These are phyloP conservation scores for Lepisosteus oculatus DNA, from an alignment of 2,113 vertebrate species.

Conservation along the genomic window DNA sequence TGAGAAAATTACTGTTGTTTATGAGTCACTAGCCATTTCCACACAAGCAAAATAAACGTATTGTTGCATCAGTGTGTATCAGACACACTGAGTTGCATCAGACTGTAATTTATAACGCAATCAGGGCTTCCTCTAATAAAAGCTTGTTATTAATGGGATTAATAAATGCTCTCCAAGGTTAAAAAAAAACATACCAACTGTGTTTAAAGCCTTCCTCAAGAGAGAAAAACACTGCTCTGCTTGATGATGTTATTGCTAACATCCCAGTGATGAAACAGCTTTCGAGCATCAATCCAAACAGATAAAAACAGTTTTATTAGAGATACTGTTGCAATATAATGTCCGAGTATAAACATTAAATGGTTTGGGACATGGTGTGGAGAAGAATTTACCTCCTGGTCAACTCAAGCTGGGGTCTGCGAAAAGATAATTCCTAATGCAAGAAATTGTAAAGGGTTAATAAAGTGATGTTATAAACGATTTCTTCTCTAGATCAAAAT, in stretches of 20 bases:
- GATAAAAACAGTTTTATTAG: not conserved
- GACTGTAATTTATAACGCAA: not conserved
- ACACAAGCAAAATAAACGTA: not conserved
- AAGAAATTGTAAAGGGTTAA: too few species aligned
- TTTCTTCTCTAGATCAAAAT: too few species aligned
- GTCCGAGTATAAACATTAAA: not conserved
- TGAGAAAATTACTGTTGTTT: constrained; percentile 11
- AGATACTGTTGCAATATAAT: not conserved
- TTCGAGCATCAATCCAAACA: not conserved
- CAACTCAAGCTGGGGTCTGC: too few species aligned
- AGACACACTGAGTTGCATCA: not conserved
- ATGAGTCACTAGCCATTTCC: not conserved
- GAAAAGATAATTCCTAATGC: too few species aligned
- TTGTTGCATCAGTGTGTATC: not conserved
- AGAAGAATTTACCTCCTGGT: not conserved
- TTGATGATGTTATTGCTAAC: not conserved
- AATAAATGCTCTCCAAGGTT: not conserved
- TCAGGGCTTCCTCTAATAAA: not conserved
- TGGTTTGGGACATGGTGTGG: not conserved
- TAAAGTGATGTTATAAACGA: too few species aligned
- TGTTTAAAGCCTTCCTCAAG: too few species aligned
- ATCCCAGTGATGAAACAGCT: not conserved
- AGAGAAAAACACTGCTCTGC: not conserved
- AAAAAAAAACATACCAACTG: too few species aligned
- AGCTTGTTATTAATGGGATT: constrained; percentile 6